These are phyloP conservation scores for Microctenopoma stevenorrisi DNA, from an alignment of 2,797 vertebrate genomes.

Conservation along the genomic window DNA sequence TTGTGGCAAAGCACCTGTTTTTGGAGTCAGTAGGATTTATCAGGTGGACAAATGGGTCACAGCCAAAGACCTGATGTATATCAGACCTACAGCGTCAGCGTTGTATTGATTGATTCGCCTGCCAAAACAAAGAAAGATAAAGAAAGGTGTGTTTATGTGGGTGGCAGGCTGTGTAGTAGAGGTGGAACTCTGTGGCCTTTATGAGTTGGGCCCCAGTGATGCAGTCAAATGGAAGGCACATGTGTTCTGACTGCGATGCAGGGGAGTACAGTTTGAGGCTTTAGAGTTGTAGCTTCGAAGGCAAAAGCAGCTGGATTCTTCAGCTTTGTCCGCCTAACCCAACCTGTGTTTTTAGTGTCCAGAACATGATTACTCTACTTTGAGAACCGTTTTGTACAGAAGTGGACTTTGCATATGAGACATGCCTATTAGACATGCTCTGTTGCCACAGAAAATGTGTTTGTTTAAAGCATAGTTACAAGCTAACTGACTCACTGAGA, in stretches of 20 bases:
- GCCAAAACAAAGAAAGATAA: constrained; percentile 26
- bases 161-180: constrained; percentile 22
- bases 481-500: constrained; percentile 62
- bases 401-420: constrained; percentile 22
- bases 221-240: constrained; percentile 58
- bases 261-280: constrained; percentile 12
- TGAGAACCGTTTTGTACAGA: constrained; percentile 20
- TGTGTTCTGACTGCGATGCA: constrained; percentile 51
- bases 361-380: constrained; percentile 35
- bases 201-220: constrained; percentile 37
- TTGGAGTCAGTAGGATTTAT: constrained; percentile 55
- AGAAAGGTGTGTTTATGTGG: constrained; percentile 30
- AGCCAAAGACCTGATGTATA: constrained; percentile 36
- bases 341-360: constrained; percentile 25
- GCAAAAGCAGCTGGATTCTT: constrained; percentile 47
- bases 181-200: constrained; percentile 36
- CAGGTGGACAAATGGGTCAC: constrained; percentile 59
- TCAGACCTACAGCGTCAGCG: constrained; percentile 43
- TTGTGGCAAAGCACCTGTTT: constrained; percentile 75
- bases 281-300: constrained; percentile 15
- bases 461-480: constrained; percentile 42
- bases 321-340: constrained; percentile 13
- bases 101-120: constrained; percentile 35
- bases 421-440: constrained; percentile 21
- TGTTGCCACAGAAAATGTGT: constrained; percentile 18